Evolutionary conservation across 1,140 invertebrate genomes (phyloP).

Genomic region (Drosophila jambulina): DNA sequence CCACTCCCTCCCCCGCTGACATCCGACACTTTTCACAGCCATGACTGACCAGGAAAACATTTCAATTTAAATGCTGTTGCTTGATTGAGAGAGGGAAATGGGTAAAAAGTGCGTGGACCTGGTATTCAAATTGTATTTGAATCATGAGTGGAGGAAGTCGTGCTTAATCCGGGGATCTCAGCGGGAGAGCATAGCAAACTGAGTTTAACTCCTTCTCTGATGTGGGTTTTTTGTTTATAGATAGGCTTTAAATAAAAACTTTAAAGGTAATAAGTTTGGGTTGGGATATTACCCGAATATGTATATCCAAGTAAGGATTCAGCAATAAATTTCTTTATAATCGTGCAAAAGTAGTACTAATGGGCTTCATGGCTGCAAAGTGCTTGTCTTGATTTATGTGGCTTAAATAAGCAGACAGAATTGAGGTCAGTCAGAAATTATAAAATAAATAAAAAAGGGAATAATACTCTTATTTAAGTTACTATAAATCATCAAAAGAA

Average conservation of each 20-base stretch:
- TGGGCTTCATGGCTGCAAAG: not conserved
- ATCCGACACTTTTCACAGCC: constrained; percentile 38
- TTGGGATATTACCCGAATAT: not conserved
- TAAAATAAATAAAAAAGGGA: not conserved
- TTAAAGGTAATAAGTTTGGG: not conserved
- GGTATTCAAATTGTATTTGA: constrained; percentile 25
- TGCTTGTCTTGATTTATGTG: not conserved
- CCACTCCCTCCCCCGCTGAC: constrained; percentile 25
- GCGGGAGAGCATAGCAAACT: constrained; percentile 3
- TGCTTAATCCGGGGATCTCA: constrained; percentile 23
- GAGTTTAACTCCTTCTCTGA: no score
- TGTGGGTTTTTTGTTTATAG: not conserved
- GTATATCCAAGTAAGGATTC: not conserved
- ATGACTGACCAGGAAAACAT: constrained; percentile 49
- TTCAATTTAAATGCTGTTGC: constrained; percentile 45
- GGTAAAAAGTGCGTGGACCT: constrained; percentile 25
- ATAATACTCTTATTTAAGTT: not conserved
- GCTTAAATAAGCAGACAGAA: not conserved
- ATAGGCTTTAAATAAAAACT: not conserved
- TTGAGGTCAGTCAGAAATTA: not conserved
- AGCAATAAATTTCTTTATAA: not conserved
- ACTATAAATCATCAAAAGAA: not conserved
- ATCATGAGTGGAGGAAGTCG: constrained; percentile 30
- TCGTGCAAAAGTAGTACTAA: not conserved
- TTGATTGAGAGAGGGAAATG: constrained; percentile 23